Evolutionary conservation across 2,888 invertebrate genomes (phyloP).

Genomic region (Thysanoteuthis rhombus): DNA sequence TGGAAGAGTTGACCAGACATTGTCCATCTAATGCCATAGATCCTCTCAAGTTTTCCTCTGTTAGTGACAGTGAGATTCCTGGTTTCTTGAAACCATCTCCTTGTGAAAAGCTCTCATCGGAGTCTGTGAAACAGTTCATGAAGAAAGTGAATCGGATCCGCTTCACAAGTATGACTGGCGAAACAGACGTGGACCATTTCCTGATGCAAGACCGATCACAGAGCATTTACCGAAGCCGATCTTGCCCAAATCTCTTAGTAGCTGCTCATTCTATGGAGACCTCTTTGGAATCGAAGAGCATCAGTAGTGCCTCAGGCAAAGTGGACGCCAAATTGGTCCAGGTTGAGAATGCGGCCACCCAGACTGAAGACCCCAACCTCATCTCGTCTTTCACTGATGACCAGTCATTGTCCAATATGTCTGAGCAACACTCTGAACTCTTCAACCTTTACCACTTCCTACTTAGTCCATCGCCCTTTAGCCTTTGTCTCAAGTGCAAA

Average conservation of each 20-base stretch:
- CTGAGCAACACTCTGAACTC: neutral
- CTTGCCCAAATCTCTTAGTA: constrained; percentile 48
- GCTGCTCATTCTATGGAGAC: constrained; percentile 34
- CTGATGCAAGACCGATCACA: constrained; percentile 31
- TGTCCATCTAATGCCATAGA: neutral
- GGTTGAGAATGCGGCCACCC: neutral
- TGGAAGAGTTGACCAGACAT: constrained; percentile 45
- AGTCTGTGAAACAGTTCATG: constrained; percentile 63
- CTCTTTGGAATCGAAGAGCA: neutral
- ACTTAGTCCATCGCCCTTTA: constrained; percentile 29
- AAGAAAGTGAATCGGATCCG: constrained; percentile 61
- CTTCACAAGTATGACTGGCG: constrained; percentile 53
- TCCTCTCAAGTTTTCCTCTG: neutral
- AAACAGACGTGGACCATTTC: constrained; percentile 39
- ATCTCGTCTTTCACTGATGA: constrained; percentile 22
- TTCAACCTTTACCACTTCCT: constrained; percentile 23
- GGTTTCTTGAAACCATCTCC: constrained; percentile 29
- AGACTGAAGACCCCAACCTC: constrained; percentile 19
- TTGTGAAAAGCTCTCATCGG: constrained; percentile 50
- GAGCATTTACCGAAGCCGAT: constrained; percentile 39
- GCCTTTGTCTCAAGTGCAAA: constrained; percentile 15
- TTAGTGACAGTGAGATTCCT: constrained; percentile 16
- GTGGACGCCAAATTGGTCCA: neutral
- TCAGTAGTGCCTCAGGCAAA: neutral
- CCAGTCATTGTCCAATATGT: neutral